Evolutionary conservation across 2,113 vertebrate species (phyloP).

Genomic region (Anoplopoma fimbria): DNA sequence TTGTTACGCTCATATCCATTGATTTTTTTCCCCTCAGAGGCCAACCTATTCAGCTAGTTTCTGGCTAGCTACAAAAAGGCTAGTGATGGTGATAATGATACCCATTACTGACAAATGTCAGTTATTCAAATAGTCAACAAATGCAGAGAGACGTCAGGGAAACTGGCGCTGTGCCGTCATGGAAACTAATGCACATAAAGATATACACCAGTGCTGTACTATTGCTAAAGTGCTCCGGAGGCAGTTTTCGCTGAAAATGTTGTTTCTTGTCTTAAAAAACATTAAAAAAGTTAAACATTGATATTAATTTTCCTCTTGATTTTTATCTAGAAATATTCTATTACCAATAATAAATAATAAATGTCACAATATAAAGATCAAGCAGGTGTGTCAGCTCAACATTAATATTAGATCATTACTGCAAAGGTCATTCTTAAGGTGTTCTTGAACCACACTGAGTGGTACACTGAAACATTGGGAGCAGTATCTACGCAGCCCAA

Average conservation of each 20-base stretch:
- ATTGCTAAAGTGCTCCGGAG: not conserved
- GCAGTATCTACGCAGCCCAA: not conserved
- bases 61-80: not conserved
- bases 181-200: constrained; percentile 38
- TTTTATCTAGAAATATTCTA: not conserved
- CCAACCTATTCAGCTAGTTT: not conserved
- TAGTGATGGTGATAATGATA: not conserved
- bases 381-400: not conserved
- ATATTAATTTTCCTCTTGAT: not conserved
- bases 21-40: not conserved
- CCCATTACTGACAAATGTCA: constrained; percentile 3
- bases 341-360: not conserved
- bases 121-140: constrained; percentile 33
- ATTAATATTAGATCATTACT: constrained; percentile 21
- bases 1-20: not conserved
- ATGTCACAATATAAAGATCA: constrained; percentile 6
- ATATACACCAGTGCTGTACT: not conserved
- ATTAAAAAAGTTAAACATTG: no score
- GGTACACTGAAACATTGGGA: not conserved
- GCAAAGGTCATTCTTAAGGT: constrained; percentile 9
- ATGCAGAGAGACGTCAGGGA: constrained; percentile 6
- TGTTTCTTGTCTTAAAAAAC: not conserved
- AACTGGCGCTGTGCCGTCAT: constrained; percentile 5
- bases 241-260: not conserved
- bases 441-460: not conserved